Conservation (phyloP, 2,113 vertebrate species). For the Megaceryle maxima region DNA sequence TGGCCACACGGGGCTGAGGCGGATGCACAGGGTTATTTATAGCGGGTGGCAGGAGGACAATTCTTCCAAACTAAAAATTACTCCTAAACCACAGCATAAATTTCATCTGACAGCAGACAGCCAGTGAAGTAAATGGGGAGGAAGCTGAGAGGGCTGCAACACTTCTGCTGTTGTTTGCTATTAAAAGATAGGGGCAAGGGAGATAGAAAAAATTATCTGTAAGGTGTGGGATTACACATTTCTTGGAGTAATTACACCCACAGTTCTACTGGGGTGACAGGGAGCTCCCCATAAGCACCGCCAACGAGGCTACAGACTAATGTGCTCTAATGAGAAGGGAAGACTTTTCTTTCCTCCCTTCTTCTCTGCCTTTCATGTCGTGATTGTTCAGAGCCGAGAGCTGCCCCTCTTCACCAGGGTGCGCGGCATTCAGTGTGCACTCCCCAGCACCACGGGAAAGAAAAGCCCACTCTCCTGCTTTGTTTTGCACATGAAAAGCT, state of each 20-base stretch:
- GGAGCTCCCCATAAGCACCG: neutral
- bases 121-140: neutral
- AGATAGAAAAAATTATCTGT: neutral
- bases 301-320: neutral
- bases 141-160: neutral
- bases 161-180: slow-evolving; percentile 1
- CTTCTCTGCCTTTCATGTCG: slow-evolving; percentile 7
- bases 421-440: neutral
- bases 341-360: neutral
- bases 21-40: neutral
- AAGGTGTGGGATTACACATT: neutral
- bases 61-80: slow-evolving; percentile 53
- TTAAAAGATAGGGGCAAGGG: slow-evolving; percentile 5
- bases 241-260: neutral
- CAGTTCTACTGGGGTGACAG: neutral
- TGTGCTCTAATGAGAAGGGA: slow-evolving; percentile 19
- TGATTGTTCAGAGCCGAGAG: slow-evolving; percentile 3
- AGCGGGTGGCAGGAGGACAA: slow-evolving; percentile 25
- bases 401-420: slow-evolving; percentile 19
- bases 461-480: slow-evolving; percentile 8
- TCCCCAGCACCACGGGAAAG: neutral
- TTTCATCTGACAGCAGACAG: slow-evolving; percentile 42
- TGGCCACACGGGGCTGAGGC: accelerated
- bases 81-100: slow-evolving; percentile 59
- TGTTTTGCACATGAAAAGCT: slow-evolving; percentile 16